Evolutionary conservation across 2,113 vertebrate species (phyloP), one percentile per base, ranked within the genome.

Genomic region (Promerops cafer): DNA sequence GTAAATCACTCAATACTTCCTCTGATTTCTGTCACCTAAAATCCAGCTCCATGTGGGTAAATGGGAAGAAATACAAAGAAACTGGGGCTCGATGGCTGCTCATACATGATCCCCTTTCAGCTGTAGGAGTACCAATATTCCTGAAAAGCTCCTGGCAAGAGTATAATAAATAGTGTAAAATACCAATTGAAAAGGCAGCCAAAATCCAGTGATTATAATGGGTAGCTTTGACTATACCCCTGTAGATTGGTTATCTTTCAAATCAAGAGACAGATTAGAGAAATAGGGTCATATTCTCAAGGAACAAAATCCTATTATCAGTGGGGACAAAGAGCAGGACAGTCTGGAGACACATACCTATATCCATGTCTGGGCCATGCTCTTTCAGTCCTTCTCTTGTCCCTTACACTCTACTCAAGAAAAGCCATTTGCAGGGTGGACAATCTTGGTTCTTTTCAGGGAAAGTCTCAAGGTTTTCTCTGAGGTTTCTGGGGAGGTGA

Each of bases 21-120:
- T 53, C 49, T 85, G 54, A 74, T 50, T 82, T 65, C 89, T 91
- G 84, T 47, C 85, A 92, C 40, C 60, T n/a, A 30, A 94, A 97
- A 77, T 47, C 47, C 90, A 95, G 68, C 54, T 94, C 88, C 47
- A 30, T 8, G 33, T n/a, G 87, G 24, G 47, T 37, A 44, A 57
- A 59, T 83, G 63, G 40, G 72, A 52, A 68, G 57, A 86, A 95
- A 94, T 52, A 54, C 17, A 37, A 59, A 80, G n/a, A 42, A 52
- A 56, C 14, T 47, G 2, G 2, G 33, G 27, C 61, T 53, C 0
- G 0, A 8, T 53, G 49, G 44, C 37, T 83, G 78, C 89, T 80
- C 1, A 2, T 18, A 12, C 19, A 24, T 11, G 47, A 74, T 64
- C 59, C 42, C 18, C 80, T 70, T 88, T 44, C 49, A 69, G 49